These are phyloP conservation scores for Malurus leucopterus DNA, from an alignment of 2,797 vertebrate species.

Conservation along the genomic window DNA sequence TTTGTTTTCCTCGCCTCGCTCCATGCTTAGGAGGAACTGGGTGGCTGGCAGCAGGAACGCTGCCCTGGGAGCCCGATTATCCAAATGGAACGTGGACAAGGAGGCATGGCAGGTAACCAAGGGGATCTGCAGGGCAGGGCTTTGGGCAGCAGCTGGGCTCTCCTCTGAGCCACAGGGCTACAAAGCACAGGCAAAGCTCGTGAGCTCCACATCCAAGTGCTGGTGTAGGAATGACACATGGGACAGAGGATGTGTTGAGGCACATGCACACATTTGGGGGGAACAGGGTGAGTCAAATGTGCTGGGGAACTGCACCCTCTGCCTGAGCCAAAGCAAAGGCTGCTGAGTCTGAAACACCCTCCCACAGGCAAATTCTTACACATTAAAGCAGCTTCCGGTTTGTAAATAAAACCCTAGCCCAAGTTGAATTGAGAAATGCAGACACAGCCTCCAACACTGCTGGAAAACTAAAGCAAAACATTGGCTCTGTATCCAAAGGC, in stretches of 20 bases:
- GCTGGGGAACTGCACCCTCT: neutral
- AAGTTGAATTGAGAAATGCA: neutral
- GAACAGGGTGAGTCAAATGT: neutral
- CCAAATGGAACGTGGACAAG: neutral
- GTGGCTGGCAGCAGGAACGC: neutral
- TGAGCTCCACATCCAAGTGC: neutral
- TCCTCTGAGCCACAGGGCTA: neutral
- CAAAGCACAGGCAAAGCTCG: neutral
- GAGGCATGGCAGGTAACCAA: constrained; percentile 44
- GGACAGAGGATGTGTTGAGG: neutral
- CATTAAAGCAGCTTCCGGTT: constrained; percentile 9
- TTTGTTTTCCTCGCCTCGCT: neutral
- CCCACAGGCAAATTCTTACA: constrained; percentile 12
- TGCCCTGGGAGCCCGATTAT: neutral
- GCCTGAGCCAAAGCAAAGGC: neutral
- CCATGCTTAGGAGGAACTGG: neutral
- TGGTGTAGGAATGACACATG: accelerated
- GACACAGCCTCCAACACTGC: neutral
- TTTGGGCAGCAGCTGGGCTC: neutral
- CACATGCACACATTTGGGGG: accelerated
- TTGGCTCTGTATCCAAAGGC: neutral
- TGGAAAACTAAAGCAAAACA: neutral
- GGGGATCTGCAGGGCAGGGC: neutral
- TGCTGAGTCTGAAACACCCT: neutral
- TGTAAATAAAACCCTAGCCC: neutral